A percentile compares a stretch with the other conserved stretches of the same genome.
Conservation (phyloP, 2,797 vertebrate species). For the Mus minutoides region DNA sequence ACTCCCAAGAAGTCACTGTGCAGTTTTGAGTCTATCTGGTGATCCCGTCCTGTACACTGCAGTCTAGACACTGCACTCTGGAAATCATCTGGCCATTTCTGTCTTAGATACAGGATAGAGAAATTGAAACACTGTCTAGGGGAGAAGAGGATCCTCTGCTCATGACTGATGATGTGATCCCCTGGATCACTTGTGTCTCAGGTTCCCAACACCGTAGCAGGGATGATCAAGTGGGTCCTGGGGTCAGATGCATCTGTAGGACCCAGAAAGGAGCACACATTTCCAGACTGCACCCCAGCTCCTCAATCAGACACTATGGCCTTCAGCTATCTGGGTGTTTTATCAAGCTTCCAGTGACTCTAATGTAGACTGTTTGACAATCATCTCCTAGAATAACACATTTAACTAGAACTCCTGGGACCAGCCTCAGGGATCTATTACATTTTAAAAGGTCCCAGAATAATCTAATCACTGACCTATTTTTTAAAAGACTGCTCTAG, state of each 20-base stretch:
- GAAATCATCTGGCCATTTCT: background rate
- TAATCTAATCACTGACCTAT: constrained; percentile 65
- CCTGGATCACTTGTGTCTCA: background rate
- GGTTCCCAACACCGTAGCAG: background rate
- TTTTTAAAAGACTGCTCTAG: constrained; percentile 52
- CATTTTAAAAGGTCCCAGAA: constrained; percentile 49
- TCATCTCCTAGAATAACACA: background rate
- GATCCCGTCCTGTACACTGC: background rate
- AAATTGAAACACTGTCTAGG: background rate
- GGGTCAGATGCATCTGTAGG: background rate
- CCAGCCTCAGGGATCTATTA: background rate
- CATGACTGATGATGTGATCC: background rate
- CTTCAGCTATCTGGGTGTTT: background rate
- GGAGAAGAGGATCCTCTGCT: background rate
- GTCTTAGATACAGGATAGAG: background rate
- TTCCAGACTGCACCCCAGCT: background rate
- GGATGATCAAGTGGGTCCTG: background rate
- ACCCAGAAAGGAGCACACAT: background rate
- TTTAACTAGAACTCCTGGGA: constrained; percentile 64
- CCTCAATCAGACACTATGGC: background rate
- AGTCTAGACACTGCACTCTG: background rate
- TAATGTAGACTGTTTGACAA: background rate
- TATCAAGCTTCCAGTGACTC: background rate
- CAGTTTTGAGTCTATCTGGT: background rate
- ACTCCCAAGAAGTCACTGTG: background rate